Conservation (phyloP, 2,797 vertebrate species). For the Malacoctenus gilli region DNA sequence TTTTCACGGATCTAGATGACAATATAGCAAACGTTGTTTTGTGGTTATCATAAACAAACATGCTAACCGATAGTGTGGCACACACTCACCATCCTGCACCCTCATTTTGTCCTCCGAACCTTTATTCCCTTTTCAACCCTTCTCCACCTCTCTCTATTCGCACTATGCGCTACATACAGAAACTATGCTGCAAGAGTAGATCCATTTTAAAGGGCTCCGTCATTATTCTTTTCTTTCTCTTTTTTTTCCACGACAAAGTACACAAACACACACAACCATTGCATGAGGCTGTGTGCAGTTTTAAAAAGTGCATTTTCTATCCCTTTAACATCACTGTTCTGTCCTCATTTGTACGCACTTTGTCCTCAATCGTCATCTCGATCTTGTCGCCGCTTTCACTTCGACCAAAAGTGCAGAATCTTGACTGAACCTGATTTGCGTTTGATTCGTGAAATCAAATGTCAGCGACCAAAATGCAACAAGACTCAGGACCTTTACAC, state of each 20-base stretch:
- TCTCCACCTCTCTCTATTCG: constrained; percentile 43
- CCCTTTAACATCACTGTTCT: constrained; percentile 75
- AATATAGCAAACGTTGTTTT: constrained; percentile 52
- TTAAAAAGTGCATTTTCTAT: constrained; percentile 75
- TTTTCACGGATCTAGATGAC: constrained; percentile 41
- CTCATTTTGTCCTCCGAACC: constrained; percentile 15
- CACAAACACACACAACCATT: constrained; percentile 64
- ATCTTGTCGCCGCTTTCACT: constrained; percentile 5
- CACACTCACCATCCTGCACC: constrained; percentile 32
- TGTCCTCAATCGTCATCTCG: neutral
- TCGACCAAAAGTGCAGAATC: constrained; percentile 43
- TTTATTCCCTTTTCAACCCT: constrained; percentile 34
- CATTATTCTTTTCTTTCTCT: constrained; percentile 60
- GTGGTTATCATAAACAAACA: constrained; percentile 44
- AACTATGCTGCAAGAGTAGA: constrained; percentile 82
- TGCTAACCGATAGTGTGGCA: constrained; percentile 43
- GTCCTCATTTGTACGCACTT: constrained; percentile 57
- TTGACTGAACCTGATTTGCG: constrained; percentile 14
- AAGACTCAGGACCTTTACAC: constrained; percentile 1
- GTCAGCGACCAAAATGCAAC: constrained; percentile 19
- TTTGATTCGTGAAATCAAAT: constrained; percentile 40
- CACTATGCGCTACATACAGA: constrained; percentile 77
- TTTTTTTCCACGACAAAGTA: constrained; percentile 41
- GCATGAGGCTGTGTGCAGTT: constrained; percentile 75
- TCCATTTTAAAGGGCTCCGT: constrained; percentile 85